Base-by-base conservation (phyloP, 2,888 invertebrate species). In the Drosophila planitibia region DNA sequence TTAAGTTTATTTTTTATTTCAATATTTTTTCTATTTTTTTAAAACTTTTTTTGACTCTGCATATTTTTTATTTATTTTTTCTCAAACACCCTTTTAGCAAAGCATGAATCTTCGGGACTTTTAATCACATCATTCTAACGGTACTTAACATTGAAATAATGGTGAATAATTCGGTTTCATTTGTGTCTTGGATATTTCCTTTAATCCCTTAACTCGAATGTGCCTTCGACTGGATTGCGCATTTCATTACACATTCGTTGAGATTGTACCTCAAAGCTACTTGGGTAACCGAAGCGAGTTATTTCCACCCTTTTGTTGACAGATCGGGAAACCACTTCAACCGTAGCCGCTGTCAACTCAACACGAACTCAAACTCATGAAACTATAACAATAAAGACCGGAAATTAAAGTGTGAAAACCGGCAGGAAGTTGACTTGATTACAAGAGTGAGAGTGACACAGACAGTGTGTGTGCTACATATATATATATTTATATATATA, bases 381-480 rank as follows among this genome's bases (percentile, higher is more conserved):
- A 89, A 87, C 82, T 90, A 88, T 86, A 76, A 90, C 86, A 86
- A 86, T 85, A 90, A 89, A 74, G 83, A 89, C 86, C 87, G 91
- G 87, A 88, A 82, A 89, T 88, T 87, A 88, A 91, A 86, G 91
- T 91, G 89, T 91, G 89, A 86, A 91, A 86, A 83, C 79, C 85
- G 83, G 82, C 82, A 89, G 87, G 90, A 90, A 89, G 89, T 80
- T 83, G 86, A 82, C 75, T 86, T 90, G 90, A 90, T 87, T 87
- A 83, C 89, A 80, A 79, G 70, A 74, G 60, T 65, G 74, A 76
- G 70, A 79, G 66, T 65, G 71, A 61, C 66, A 60, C 30, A 22
- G 32, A 32, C 44, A 58, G 54, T 49, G 52, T 32, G 49, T 63
- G 65, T 22, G 58, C 55, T 52, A 55, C 10, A 54, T 41, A 22